Base-by-base conservation (phyloP, 2,113 vertebrate genomes). In the Nansenia antarctica region DNA sequence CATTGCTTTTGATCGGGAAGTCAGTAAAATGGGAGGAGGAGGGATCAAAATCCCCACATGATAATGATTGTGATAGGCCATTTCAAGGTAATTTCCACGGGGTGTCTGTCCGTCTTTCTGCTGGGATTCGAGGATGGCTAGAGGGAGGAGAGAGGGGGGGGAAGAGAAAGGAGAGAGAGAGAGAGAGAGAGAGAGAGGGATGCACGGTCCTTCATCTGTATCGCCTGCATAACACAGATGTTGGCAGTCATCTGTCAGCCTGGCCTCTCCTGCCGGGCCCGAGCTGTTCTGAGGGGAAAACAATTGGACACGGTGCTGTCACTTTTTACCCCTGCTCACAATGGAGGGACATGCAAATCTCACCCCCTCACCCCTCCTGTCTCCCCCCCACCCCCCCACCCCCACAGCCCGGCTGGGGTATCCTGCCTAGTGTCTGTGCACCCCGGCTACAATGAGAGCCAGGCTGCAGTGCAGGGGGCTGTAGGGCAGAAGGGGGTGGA, bases 171-270 rank as follows among this genome's bases (percentile, higher is more conserved):
- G 27, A 22, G 58, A 39, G 20, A 35, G 24, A 35, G 60, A n/a
- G 34, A 14, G 20, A n/a, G 34, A 83, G 91, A 85, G 88, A 69
- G 86, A 92, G 92, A 92, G 93, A 93, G 94, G 86, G 92, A 94
- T 93, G 93, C 69, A 83, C 91, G 92, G 88, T 94, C 94, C 93
- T 92, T 98, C 95, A 96, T 95, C 95, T 96, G 94, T 95, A 95
- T 93, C 86, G 89, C 91, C 92, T 93, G 95, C 95, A 91, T 98
- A 98, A 99, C 97, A 98, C 98, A 99, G 97, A 98, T 99, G 98
- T 98, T 98, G 95, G 93, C 96, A 97, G 96, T 96, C 98, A 98
- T 98, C 97, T 99, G 97, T 98, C 97, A 97, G 93, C 95, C 93
- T 94, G 95, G 94, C 94, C 94, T 95, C 93, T 95, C 95, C 95